These are phyloP conservation scores for Zalophus californianus DNA, from an alignment of 2,797 vertebrate species.

Conservation along the genomic window DNA sequence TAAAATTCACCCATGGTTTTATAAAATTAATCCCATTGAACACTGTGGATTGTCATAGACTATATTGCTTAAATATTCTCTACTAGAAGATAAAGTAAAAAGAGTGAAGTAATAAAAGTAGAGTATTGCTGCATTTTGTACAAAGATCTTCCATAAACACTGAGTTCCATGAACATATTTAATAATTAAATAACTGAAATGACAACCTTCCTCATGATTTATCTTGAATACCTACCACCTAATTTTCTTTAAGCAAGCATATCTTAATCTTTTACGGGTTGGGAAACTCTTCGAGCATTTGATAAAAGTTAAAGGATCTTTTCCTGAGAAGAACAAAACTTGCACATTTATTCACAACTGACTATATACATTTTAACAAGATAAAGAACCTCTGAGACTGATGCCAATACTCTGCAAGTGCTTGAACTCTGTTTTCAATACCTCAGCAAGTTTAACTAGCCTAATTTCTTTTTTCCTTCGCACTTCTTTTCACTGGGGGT, in stretches of 20 bases:
- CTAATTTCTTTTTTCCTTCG: background rate
- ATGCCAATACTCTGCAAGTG: background rate
- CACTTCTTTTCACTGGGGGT: background rate
- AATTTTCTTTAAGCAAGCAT: background rate
- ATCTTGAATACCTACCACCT: background rate
- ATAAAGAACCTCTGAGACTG: background rate
- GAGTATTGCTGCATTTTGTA: background rate
- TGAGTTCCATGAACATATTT: background rate
- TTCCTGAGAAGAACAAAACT: background rate
- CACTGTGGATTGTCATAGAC: background rate
- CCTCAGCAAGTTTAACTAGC: background rate
- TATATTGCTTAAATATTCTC: background rate
- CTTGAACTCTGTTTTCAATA: background rate
- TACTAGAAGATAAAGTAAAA: background rate
- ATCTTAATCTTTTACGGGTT: background rate
- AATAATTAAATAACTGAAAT: background rate
- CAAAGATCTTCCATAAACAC: background rate
- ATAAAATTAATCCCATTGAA: slow-evolving; percentile 15
- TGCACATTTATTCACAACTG: background rate
- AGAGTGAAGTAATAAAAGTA: background rate
- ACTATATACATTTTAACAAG: background rate
- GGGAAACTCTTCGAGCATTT: background rate
- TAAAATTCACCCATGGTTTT: slow-evolving; percentile 48
- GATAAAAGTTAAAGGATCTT: background rate
- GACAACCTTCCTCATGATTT: background rate